These are phyloP conservation scores for Thaleichthys pacificus DNA, from an alignment of 2,797 vertebrate genomes.

Conservation along the genomic window DNA sequence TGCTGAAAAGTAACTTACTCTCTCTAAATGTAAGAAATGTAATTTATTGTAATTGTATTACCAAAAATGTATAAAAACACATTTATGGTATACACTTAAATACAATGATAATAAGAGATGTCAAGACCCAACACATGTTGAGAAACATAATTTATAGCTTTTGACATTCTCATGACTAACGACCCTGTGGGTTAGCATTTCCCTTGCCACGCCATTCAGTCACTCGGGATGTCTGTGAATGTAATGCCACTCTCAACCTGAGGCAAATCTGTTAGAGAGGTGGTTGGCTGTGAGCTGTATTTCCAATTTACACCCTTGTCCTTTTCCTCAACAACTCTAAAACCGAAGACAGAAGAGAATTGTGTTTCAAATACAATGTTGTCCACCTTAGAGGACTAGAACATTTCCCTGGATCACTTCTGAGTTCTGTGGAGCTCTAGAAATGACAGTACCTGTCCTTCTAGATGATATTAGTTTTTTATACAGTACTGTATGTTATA, in stretches of 20 bases:
- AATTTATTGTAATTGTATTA: too few species aligned
- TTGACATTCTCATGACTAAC: slow-evolving; percentile 32
- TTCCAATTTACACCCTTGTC: slow-evolving; percentile 32
- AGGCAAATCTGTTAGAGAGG: slow-evolving; percentile 45
- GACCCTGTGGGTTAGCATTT: slow-evolving; percentile 34
- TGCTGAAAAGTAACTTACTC: too few species aligned
- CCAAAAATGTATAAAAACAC: neutral
- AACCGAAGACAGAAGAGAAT: slow-evolving; percentile 11
- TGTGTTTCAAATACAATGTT: slow-evolving; percentile 5
- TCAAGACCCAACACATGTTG: neutral
- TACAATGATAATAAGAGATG: neutral
- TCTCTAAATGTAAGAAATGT: too few species aligned
- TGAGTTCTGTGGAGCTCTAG: too few species aligned
- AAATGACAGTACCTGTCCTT: too few species aligned
- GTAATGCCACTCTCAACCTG: slow-evolving; percentile 60
- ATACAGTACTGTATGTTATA: too few species aligned
- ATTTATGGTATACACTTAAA: neutral
- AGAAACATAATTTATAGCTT: slow-evolving; percentile 40
- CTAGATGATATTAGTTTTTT: too few species aligned
- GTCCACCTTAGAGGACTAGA: neutral
- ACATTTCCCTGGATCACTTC: neutral
- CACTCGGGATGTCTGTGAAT: slow-evolving; percentile 55
- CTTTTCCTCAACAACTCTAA: slow-evolving; percentile 33
- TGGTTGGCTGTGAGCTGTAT: slow-evolving; percentile 48
- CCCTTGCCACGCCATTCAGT: slow-evolving; percentile 47